A percentile compares a stretch with the other conserved stretches of the same genome.
phyloP scores from a whole-genome alignment of 2,797 vertebrate species.

The Syndactyla subalaris region DNA sequence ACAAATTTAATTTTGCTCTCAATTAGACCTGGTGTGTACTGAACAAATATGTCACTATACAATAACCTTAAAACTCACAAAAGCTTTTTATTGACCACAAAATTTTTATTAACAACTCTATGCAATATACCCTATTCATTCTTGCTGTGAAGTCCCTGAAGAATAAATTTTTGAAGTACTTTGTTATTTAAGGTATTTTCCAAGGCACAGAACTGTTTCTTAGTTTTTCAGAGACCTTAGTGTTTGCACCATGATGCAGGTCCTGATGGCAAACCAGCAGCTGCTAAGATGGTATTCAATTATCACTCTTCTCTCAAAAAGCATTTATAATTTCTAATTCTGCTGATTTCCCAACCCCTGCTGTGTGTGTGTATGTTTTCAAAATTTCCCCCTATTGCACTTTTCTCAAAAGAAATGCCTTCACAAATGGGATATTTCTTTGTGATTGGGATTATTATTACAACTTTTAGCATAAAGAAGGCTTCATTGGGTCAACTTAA shows the following conservation, averaged over 20 bases:
- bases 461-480: not conserved
- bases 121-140: not conserved
- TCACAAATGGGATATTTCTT: not conserved
- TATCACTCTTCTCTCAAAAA: not conserved
- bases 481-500: not conserved
- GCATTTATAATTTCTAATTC: not conserved
- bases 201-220: constrained; percentile 45
- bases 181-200: constrained; percentile 42
- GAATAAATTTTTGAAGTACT: not conserved
- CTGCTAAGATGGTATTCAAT: constrained; percentile 5
- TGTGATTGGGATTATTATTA: not conserved
- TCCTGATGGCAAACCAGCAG: constrained; percentile 30
- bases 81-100: not conserved
- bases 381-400: not conserved
- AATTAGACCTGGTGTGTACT: not conserved
- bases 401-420: not conserved
- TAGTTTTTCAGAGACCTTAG: not conserved
- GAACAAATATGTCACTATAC: not conserved
- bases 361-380: not conserved
- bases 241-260: constrained; percentile 36
- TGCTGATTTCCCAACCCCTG: not conserved
- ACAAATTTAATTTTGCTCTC: not conserved
- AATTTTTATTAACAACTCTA: constrained; percentile 3
- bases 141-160: not conserved
- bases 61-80: not conserved